phyloP scores from a whole-genome alignment of 2,888 invertebrate genomes.

The Pristionchus mayeri region DNA sequence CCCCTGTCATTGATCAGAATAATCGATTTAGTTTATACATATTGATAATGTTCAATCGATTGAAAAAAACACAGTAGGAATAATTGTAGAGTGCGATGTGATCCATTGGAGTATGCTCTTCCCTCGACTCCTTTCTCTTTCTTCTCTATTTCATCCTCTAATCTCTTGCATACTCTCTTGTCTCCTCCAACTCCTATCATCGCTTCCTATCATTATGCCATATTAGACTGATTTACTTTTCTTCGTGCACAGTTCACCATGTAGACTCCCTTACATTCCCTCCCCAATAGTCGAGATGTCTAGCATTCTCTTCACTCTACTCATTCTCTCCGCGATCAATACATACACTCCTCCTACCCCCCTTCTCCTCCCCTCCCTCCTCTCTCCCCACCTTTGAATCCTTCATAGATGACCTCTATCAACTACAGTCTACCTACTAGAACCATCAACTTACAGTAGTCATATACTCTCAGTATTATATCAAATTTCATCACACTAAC shows the following conservation, averaged over 20 bases:
- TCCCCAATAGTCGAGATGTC: background rate
- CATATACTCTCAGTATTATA: background rate
- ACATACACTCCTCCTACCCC: conserved; percentile 5
- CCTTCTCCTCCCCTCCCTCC: background rate
- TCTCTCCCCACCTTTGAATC: background rate
- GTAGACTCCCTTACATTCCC: conserved; percentile 13
- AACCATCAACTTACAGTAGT: background rate
- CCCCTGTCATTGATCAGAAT: conserved; percentile 1
- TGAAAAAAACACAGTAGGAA: background rate
- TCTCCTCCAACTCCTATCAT: background rate
- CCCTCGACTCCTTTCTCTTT: conserved; percentile 35
- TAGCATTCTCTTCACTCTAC: background rate
- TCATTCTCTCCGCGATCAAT: no score
- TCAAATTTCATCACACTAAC: no score
- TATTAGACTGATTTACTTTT: background rate
- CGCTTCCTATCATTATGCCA: background rate
- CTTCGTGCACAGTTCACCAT: background rate
- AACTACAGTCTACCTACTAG: no score
- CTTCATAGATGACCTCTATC: no score
- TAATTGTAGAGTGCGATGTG: background rate
- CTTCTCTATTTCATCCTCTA: conserved; percentile 29
- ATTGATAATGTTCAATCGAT: background rate
- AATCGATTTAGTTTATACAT: background rate
- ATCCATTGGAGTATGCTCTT: background rate
- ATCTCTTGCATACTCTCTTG: no score